Percentiles rank a stretch among this genome's conserved stretches.
These are phyloP conservation scores for Hyalella azteca DNA, from an alignment of 2,888 invertebrate genomes.

Conservation along the genomic window DNA sequence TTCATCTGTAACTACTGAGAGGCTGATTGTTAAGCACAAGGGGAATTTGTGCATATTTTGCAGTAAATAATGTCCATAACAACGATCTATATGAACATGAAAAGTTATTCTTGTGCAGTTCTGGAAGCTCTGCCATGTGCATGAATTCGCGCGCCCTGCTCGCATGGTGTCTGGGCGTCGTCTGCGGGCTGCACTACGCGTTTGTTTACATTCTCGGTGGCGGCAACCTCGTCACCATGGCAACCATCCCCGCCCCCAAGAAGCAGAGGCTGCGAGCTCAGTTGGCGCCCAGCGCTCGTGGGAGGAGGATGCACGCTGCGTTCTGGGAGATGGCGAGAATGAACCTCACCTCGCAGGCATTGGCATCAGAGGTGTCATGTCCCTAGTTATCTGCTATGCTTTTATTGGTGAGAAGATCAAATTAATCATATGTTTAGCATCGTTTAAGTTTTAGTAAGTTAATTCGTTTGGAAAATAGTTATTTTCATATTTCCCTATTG, in stretches of 20 bases:
- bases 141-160: conserved; percentile 3
- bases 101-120: no score
- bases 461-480: no score
- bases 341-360: background rate
- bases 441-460: no score
- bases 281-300: background rate
- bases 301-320: background rate
- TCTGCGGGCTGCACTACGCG: background rate
- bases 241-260: background rate
- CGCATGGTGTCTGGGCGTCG: background rate
- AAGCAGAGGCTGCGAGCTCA: background rate
- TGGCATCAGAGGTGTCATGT: background rate
- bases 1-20: no score
- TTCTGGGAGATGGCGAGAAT: conserved; percentile 1
- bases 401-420: conserved; percentile 32
- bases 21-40: no score
- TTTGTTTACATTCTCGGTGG: background rate
- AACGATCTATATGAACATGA: no score
- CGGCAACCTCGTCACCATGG: conserved; percentile 31
- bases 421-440: no score
- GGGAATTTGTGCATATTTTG: no score
- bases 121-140: no score
- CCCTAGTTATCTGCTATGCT: background rate
- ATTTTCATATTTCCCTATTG: no score
- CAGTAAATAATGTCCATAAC: no score